Evolutionary conservation across 2,888 invertebrate genomes (phyloP), one percentile per base, ranked within the genome.

Genomic region (Platynereis dumerilii): DNA sequence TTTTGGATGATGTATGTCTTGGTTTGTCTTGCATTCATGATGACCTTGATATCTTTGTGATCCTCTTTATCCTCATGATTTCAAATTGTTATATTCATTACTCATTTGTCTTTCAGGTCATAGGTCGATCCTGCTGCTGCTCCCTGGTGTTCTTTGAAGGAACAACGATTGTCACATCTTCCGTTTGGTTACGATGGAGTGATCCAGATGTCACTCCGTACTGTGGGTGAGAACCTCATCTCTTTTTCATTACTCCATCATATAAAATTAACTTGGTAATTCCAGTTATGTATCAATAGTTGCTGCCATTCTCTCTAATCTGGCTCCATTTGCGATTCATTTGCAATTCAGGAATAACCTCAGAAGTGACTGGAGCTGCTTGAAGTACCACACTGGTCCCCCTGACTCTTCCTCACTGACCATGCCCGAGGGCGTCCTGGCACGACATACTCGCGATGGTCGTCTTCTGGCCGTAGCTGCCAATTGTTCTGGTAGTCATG

Each of bases 391-490:
- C 27, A 34, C 54, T 12, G 24, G 66, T 15, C 20, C 66, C 34
- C 69, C 72, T 22, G 67, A 67, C 5, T 76, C 74, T 71, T 72
- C 74, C 60, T 71, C 78, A n/a, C 71, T 80, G 65, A 68, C 66
- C 39, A 69, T 74, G 26, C 64, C 66, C 3, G 80, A 80, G 20
- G 74, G 80, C 3, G 78, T 77, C 54, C 67, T 79, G 0, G 65
- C 74, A 3, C 70, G 73, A 54, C 77, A 76, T 63, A 75, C 78
- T 17, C 73, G 73, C 57, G 79, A 78, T 70, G 80, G 79, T 34
- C 78, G 78, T 68, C 75, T 82, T 58, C 66, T 82, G 5, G 80
- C 81, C 26, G 73, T 82, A 28, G 81, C 79, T 53, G 76, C 79
- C 69, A 83, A 83, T 72, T 80, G 80, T 70, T 75, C 71, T 53